Evolutionary conservation across 2,888 invertebrate genomes (phyloP).

Genomic region (Leucania comma): DNA sequence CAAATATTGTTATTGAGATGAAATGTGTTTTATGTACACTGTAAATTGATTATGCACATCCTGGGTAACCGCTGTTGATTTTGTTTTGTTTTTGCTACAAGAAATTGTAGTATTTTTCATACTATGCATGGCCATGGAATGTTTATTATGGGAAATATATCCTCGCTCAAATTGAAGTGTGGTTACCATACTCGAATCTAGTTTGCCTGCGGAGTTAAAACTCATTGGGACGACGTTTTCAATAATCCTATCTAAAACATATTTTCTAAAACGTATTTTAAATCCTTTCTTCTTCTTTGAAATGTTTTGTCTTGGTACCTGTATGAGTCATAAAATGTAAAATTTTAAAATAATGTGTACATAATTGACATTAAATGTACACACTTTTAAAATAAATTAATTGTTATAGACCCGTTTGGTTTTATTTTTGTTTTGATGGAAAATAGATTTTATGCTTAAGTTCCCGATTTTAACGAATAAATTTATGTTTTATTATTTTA

Average conservation of each 20-base stretch:
- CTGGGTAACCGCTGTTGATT: slow-evolving; percentile 81
- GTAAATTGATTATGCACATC: slow-evolving; percentile 86
- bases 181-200: slow-evolving; percentile 71
- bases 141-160: slow-evolving; percentile 71
- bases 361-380: slow-evolving; percentile 63
- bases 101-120: slow-evolving; percentile 80
- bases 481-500: slow-evolving; percentile 68
- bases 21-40: slow-evolving; percentile 80
- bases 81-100: slow-evolving; percentile 81
- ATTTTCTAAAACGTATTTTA: slow-evolving; percentile 52
- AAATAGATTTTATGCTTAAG: slow-evolving; percentile 62
- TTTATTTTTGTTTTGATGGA: slow-evolving; percentile 51
- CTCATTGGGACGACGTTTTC: slow-evolving; percentile 68
- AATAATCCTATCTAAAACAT: slow-evolving; percentile 47
- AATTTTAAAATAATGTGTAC: slow-evolving; percentile 63
- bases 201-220: slow-evolving; percentile 75
- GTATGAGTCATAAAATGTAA: slow-evolving; percentile 54
- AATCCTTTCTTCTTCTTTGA: slow-evolving; percentile 57
- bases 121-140: slow-evolving; percentile 88
- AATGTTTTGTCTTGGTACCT: slow-evolving; percentile 64
- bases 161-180: slow-evolving; percentile 65
- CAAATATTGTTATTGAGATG: slow-evolving; percentile 69
- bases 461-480: slow-evolving; percentile 59
- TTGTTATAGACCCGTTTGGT: slow-evolving; percentile 59
- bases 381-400: slow-evolving; percentile 61